Percentiles rank a stretch among this genome's conserved stretches.
Conservation (phyloP, 2,113 vertebrate genomes). For the Platysternon megacephalum region DNA sequence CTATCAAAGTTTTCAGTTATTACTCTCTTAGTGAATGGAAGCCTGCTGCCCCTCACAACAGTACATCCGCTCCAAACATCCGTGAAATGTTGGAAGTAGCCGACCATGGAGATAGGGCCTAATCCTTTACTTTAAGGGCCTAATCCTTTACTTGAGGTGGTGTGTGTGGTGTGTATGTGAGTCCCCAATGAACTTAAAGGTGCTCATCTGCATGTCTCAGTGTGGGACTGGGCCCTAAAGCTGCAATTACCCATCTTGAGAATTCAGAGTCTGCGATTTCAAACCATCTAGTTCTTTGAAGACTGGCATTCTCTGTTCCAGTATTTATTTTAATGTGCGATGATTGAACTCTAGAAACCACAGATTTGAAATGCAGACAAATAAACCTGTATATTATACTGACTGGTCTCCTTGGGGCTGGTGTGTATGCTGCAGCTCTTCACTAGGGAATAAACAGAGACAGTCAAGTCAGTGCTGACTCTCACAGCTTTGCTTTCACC, state of each 20-base stretch:
- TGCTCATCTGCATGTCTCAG: neutral
- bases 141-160: neutral
- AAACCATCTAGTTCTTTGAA: neutral
- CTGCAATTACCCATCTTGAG: neutral
- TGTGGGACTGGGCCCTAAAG: neutral
- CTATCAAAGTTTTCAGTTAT: neutral
- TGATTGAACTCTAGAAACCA: neutral
- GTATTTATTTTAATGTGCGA: neutral
- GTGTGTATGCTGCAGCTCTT: neutral
- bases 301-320: no score
- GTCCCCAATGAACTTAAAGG: neutral
- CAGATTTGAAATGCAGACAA: neutral
- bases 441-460: neutral
- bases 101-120: neutral
- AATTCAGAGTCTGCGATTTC: neutral
- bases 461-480: neutral
- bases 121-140: neutral
- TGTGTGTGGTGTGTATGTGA: neutral
- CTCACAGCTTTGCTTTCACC: neutral
- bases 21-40: neutral
- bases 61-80: neutral
- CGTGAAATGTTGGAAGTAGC: neutral
- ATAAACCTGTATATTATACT: neutral
- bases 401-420: neutral
- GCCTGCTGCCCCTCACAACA: neutral